Evolutionary conservation across 2,888 invertebrate species (phyloP).

Genomic region (Alitta virens): DNA sequence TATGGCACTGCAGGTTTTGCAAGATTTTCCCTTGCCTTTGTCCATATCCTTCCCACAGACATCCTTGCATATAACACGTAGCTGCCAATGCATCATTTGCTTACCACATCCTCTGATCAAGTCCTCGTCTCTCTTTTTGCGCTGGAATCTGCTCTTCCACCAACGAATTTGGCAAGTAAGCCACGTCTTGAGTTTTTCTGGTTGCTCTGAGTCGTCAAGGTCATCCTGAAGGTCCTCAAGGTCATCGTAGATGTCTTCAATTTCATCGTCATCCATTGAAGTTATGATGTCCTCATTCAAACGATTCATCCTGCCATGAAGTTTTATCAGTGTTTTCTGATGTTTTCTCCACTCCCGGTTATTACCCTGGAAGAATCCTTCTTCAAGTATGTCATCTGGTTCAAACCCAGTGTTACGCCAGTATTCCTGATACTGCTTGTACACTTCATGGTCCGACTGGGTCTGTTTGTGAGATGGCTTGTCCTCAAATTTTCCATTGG

Average conservation of each 20-base stretch:
- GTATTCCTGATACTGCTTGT: slow-evolving; percentile 22
- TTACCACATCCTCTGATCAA: slow-evolving; percentile 23
- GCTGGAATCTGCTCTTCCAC: slow-evolving; percentile 27
- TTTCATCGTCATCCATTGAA: slow-evolving; percentile 28
- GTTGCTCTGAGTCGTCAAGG: slow-evolving; percentile 15
- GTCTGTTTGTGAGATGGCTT: slow-evolving; percentile 25
- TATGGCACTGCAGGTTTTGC: too few species aligned
- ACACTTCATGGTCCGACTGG: slow-evolving; percentile 9
- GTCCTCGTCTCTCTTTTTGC: slow-evolving; percentile 23
- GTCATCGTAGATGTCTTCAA: slow-evolving; percentile 30
- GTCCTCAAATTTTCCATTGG: slow-evolving; percentile 11
- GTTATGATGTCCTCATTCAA: slow-evolving; percentile 25
- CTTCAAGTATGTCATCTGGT: slow-evolving; percentile 26
- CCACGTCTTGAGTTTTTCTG: slow-evolving; percentile 24
- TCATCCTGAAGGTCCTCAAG: slow-evolving; percentile 29
- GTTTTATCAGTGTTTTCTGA: slow-evolving; percentile 21
- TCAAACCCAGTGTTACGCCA: slow-evolving; percentile 22
- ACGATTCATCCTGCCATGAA: slow-evolving; percentile 22
- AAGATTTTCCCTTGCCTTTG: background rate
- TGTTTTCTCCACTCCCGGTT: slow-evolving; percentile 24
- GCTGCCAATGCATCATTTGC: slow-evolving; percentile 29
- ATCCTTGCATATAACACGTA: slow-evolving; percentile 19
- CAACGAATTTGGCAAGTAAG: slow-evolving; percentile 27
- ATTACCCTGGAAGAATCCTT: slow-evolving; percentile 28
- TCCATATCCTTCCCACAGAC: too few species aligned